Percentiles rank a stretch among this genome's conserved stretches.
phyloP scores from a whole-genome alignment of 2,797 vertebrate genomes.

The Brachyalestes nurse region DNA sequence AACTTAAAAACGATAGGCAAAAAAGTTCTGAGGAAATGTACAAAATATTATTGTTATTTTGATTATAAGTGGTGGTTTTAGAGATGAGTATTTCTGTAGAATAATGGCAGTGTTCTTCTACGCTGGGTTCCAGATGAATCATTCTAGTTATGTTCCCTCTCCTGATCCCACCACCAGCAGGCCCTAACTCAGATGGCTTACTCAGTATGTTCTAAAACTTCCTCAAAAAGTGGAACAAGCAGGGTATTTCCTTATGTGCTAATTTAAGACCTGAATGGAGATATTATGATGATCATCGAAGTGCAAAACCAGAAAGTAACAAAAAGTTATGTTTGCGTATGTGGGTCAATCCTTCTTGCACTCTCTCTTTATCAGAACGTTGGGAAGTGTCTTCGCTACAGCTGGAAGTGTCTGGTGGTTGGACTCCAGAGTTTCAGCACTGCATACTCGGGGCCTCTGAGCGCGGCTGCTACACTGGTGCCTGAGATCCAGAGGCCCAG shows the following conservation, averaged over 20 bases:
- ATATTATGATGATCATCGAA: not conserved
- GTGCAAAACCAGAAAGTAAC: not conserved
- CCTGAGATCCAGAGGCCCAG: constrained; percentile 53
- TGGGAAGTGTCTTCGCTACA: constrained; percentile 83
- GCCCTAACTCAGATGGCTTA: not conserved
- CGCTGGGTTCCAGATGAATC: no score
- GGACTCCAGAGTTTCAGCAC: constrained; percentile 84
- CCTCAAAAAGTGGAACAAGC: not conserved
- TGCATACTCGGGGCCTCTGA: constrained; percentile 76
- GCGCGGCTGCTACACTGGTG: constrained; percentile 72
- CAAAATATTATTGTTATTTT: no score
- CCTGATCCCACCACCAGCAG: no score
- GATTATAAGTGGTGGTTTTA: no score
- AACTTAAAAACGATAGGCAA: no score
- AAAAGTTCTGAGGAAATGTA: no score
- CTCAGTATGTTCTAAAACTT: not conserved
- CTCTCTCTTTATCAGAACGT: constrained; percentile 78
- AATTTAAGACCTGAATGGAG: not conserved
- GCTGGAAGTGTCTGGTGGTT: constrained; percentile 83
- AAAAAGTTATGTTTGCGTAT: not conserved
- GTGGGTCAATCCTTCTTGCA: not conserved
- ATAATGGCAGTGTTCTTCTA: no score
- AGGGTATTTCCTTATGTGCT: not conserved
- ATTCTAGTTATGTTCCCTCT: no score
- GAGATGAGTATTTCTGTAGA: no score